Percentiles rank a stretch among this genome's conserved stretches.
phyloP scores from a whole-genome alignment of 2,113 vertebrate species.

The Cephalopterus ornatus region DNA sequence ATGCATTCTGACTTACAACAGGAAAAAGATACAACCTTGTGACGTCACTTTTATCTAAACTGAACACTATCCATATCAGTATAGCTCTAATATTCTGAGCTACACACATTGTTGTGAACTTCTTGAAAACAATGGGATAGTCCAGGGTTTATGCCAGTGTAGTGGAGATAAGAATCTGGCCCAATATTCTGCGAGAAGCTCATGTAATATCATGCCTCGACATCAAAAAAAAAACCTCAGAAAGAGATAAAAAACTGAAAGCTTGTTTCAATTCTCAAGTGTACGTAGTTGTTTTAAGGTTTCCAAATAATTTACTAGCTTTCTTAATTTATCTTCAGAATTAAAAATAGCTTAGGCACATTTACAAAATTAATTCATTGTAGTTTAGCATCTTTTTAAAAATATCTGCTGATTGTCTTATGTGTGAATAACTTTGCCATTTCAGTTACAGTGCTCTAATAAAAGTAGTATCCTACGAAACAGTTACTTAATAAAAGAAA shows the following conservation, averaged over 20 bases:
- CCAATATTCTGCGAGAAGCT: background rate
- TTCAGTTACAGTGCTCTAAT: background rate
- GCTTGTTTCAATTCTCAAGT: background rate
- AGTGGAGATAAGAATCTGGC: background rate
- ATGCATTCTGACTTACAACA: background rate
- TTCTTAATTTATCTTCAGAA: background rate
- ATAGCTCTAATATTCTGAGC: background rate
- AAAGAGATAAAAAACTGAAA: background rate
- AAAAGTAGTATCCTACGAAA: background rate
- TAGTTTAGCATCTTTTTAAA: background rate
- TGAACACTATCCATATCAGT: background rate
- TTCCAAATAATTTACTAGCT: background rate
- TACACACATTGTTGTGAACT: background rate
- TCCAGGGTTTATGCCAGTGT: background rate
- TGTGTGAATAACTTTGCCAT: background rate
- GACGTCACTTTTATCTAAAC: background rate
- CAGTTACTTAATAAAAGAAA: background rate
- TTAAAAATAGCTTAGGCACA: background rate
- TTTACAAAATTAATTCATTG: background rate
- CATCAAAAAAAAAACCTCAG: background rate
- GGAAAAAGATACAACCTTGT: background rate
- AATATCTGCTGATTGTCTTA: background rate
- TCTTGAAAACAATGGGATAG: background rate
- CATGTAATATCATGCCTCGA: background rate
- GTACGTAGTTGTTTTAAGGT: background rate